Conservation (phyloP, 1,140 invertebrate genomes). For the Galleria mellonella region DNA sequence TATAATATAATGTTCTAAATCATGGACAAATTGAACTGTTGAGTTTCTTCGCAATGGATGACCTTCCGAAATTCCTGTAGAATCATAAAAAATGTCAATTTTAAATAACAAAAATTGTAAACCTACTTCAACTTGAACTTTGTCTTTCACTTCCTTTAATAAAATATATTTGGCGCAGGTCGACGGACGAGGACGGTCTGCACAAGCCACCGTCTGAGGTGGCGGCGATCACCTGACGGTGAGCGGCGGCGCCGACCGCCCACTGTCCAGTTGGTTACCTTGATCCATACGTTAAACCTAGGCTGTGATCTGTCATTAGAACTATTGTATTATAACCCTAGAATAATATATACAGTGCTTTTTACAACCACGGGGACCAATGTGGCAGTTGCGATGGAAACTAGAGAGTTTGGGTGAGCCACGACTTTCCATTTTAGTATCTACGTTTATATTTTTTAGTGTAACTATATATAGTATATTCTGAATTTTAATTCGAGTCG, state of each 20-base stretch:
- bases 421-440: too few relatives aligned
- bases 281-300: constrained; percentile 25
- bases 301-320: constrained; percentile 66
- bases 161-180: constrained; percentile 19
- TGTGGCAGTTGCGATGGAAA: constrained; percentile 13
- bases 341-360: constrained; percentile 43
- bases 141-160: too few relatives aligned
- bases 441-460: too few relatives aligned
- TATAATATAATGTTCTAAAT: too few relatives aligned
- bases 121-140: too few relatives aligned
- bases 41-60: too few relatives aligned
- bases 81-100: too few relatives aligned
- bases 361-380: constrained; percentile 58
- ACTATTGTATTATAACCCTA: constrained; percentile 33
- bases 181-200: constrained; percentile 63
- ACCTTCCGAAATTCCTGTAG: too few relatives aligned
- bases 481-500: too few relatives aligned
- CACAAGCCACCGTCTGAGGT: constrained; percentile 46
- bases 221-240: constrained; percentile 58
- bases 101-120: too few relatives aligned
- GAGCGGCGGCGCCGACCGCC: neutral
- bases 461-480: too few relatives aligned
- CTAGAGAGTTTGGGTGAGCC: neutral
- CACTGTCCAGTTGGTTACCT: constrained; percentile 2
- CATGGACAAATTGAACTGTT: too few relatives aligned